Conservation (phyloP, 2,797 vertebrate species). For the Anas bahamensis region DNA sequence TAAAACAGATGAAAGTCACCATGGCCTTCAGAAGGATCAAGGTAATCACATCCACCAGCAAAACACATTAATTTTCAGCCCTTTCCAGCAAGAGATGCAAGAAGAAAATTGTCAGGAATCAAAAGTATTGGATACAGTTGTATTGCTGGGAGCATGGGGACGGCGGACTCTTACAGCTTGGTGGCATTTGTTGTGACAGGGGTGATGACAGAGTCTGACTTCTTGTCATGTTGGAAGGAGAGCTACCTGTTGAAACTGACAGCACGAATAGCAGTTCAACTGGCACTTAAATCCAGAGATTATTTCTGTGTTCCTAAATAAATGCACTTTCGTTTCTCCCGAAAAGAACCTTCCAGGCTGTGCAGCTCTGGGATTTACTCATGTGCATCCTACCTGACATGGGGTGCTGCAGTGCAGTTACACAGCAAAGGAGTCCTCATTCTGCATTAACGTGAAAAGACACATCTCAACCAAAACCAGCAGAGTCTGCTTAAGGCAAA, state of each 20-base stretch:
- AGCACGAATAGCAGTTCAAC: background rate
- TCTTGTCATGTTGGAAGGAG: background rate
- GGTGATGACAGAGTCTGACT: background rate
- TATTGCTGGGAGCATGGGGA: background rate
- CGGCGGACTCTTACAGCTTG: background rate
- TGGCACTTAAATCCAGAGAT: background rate
- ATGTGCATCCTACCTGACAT: background rate
- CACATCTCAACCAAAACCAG: background rate
- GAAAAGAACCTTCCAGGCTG: background rate
- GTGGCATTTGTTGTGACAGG: background rate
- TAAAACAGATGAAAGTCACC: constrained; percentile 53
- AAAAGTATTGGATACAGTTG: background rate
- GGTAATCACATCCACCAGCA: constrained; percentile 20
- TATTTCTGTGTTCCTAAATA: background rate
- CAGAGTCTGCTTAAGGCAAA: background rate
- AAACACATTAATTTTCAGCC: constrained; percentile 35
- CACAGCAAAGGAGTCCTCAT: background rate
- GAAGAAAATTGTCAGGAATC: background rate
- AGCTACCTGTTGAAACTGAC: background rate
- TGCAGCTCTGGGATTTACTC: background rate
- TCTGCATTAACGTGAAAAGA: background rate
- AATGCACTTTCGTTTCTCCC: background rate
- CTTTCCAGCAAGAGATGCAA: background rate
- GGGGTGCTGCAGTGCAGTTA: background rate
- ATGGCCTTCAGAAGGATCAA: background rate